Evolutionary conservation across 2,888 invertebrate species (phyloP).

Genomic region (Pseudococcus longispinus): DNA sequence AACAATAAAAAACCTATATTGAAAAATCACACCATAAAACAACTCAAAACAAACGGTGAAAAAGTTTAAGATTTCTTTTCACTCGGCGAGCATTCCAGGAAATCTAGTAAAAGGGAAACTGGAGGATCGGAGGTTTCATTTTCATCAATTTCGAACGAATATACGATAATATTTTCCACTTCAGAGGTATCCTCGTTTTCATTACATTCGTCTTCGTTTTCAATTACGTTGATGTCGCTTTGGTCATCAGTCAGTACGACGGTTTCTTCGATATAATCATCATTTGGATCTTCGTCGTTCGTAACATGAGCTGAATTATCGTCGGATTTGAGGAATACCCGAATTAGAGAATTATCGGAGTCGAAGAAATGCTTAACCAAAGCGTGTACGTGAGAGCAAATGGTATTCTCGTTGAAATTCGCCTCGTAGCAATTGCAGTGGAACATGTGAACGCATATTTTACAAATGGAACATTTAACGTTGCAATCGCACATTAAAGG

Average conservation of each 20-base stretch:
- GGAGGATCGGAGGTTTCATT: not conserved
- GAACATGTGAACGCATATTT: conserved; percentile 43
- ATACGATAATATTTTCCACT: not conserved
- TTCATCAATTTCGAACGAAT: not conserved
- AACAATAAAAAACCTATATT: not conserved
- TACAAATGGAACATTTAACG: conserved; percentile 14
- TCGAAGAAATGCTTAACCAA: conserved; percentile 13
- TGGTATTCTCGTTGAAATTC: conserved; percentile 13
- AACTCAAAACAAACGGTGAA: not conserved
- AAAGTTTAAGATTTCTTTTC: not conserved
- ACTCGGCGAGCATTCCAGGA: not conserved
- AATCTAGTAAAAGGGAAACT: not conserved
- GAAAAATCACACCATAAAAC: not conserved
- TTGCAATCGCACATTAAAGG: conserved; percentile 26
- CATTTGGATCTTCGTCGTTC: not conserved
- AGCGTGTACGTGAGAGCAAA: conserved; percentile 35
- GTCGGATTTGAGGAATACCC: not conserved
- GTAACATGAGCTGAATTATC: not conserved
- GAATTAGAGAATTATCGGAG: not conserved
- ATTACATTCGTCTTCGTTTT: not conserved
- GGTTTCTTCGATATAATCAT: not conserved
- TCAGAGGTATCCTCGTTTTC: not conserved
- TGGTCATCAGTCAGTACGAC: not conserved
- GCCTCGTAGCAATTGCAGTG: conserved; percentile 14
- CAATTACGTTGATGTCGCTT: not conserved